Evolutionary conservation across 2,113 vertebrate genomes (phyloP).

Genomic region (Mormoops blainvillei): DNA sequence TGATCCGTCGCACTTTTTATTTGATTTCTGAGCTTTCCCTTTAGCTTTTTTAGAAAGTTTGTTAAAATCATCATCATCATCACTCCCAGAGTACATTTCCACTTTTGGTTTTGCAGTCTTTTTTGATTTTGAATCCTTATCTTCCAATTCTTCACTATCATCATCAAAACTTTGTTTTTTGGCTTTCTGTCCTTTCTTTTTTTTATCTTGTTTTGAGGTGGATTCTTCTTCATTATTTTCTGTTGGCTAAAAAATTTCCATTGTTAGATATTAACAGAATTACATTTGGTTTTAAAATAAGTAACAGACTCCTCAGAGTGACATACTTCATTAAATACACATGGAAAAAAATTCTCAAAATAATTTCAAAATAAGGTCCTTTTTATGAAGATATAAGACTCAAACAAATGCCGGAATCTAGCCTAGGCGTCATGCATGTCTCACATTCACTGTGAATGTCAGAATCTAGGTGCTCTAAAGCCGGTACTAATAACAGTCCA

Average conservation of each 20-base stretch:
- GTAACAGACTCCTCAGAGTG: background rate
- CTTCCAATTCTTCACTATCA: slow-evolving; percentile 82
- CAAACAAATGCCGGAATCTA: background rate
- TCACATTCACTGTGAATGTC: background rate
- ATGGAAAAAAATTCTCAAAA: background rate
- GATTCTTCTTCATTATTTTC: slow-evolving; percentile 84
- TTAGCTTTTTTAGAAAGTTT: slow-evolving; percentile 80
- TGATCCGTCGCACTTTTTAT: slow-evolving; percentile 74
- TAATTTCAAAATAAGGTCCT: background rate
- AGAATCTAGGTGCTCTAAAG: background rate
- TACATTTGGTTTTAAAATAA: slow-evolving; percentile 8
- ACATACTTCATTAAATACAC: background rate
- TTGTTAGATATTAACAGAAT: slow-evolving; percentile 50
- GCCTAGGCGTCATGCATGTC: background rate
- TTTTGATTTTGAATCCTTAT: slow-evolving; percentile 80
- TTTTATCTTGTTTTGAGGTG: slow-evolving; percentile 90
- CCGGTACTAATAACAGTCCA: background rate
- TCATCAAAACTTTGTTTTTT: slow-evolving; percentile 87
- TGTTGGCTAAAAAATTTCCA: slow-evolving; percentile 79
- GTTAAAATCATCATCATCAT: slow-evolving; percentile 82
- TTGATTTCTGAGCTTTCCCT: slow-evolving; percentile 83
- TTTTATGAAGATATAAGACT: background rate
- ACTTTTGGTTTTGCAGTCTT: slow-evolving; percentile 77
- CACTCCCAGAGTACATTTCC: slow-evolving; percentile 79
- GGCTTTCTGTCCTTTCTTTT: slow-evolving; percentile 89